Percentiles rank a stretch among this genome's conserved stretches.
Conservation (phyloP, 2,797 vertebrate species). For the Diceros bicornis region DNA sequence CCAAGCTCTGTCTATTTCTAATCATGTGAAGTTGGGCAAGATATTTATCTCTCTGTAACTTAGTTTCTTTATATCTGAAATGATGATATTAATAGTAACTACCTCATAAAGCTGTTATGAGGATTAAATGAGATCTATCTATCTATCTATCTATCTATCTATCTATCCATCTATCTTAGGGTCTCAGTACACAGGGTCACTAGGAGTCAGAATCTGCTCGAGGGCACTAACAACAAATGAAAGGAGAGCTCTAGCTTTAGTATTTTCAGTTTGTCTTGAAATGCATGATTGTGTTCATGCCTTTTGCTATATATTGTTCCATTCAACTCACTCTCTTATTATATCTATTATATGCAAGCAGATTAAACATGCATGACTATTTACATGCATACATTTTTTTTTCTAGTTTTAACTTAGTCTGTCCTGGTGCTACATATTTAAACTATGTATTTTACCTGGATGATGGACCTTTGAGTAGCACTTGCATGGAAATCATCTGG, state of each 20-base stretch:
- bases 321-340: neutral
- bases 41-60: neutral
- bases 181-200: too few relatives aligned
- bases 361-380: neutral
- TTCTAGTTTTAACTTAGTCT: neutral
- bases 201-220: too few relatives aligned
- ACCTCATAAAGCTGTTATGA: neutral
- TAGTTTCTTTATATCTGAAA: neutral
- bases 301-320: neutral
- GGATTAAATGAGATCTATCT: neutral
- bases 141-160: neutral
- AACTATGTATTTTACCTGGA: neutral
- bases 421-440: neutral
- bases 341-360: neutral
- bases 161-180: too few relatives aligned
- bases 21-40: neutral
- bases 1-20: neutral
- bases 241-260: neutral
- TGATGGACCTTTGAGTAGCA: neutral
- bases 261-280: neutral
- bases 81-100: neutral
- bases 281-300: neutral
- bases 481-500: neutral
- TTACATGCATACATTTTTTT: neutral
- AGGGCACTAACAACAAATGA: too few relatives aligned